Conservation (phyloP, 2,888 invertebrate species). For the Eugnorisma glareosa region DNA sequence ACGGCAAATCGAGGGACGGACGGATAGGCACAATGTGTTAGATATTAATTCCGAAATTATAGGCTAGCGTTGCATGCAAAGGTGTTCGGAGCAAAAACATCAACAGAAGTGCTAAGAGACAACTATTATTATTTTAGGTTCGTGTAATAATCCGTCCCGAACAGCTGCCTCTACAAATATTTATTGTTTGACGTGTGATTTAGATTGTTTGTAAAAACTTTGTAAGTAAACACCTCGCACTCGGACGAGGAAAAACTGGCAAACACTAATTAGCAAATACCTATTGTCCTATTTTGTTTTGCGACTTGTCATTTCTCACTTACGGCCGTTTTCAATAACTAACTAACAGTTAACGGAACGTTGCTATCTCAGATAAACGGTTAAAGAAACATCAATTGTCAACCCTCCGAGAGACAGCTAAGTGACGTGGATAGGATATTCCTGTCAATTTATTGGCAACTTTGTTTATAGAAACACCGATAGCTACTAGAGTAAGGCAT, state of each 20-base stretch:
- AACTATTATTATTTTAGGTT: conserved; percentile 87
- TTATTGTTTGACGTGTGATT: conserved; percentile 83
- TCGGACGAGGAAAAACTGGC: conserved; percentile 28
- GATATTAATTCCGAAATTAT: conserved; percentile 90
- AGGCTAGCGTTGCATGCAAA: conserved; percentile 83
- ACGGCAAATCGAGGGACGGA: conserved; percentile 85
- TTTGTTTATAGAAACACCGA: no score
- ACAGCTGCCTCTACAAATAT: conserved; percentile 90
- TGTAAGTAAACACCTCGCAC: conserved; percentile 46
- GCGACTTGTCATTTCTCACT: not conserved
- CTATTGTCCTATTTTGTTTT: not conserved
- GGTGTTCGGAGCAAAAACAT: conserved; percentile 86
- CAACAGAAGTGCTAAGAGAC: conserved; percentile 89
- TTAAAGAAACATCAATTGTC: no score
- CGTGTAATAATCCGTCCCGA: conserved; percentile 83
- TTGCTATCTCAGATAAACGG: no score
- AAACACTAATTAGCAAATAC: not conserved
- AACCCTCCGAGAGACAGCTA: no score
- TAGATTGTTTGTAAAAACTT: conserved; percentile 66
- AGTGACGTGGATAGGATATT: no score
- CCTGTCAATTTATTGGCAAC: no score
- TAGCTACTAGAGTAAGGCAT: no score
- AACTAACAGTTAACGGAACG: no score
- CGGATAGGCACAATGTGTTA: conserved; percentile 89
- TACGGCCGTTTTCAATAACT: no score